These are phyloP conservation scores for Agrypnia vestita DNA, from an alignment of 1,140 invertebrate species.

Conservation along the genomic window DNA sequence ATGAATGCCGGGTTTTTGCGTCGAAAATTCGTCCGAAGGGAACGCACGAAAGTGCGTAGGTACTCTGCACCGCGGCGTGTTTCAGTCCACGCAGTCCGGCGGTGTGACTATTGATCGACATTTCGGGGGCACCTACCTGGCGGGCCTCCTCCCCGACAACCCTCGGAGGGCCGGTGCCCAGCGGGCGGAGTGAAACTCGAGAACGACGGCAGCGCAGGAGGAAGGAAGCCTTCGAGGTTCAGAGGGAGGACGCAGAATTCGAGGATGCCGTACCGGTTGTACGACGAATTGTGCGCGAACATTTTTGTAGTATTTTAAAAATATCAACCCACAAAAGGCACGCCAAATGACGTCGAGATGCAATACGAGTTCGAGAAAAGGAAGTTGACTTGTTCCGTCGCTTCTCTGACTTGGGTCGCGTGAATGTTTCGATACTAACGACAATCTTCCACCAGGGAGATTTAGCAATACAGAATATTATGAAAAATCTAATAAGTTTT, in stretches of 20 bases:
- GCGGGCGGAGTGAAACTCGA: conserved; percentile 17
- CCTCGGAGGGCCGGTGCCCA: not conserved
- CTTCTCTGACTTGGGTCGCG: too few species aligned
- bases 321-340: too few species aligned
- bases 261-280: not conserved
- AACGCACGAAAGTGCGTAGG: conserved; percentile 7
- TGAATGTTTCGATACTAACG: too few species aligned
- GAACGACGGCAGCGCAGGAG: conserved; percentile 19
- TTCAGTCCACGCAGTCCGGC: conserved; percentile 24
- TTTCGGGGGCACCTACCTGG: conserved; percentile 20
- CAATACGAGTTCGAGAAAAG: too few species aligned
- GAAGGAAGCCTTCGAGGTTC: conserved; percentile 25
- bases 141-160: not conserved
- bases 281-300: not conserved
- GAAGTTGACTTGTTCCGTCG: too few species aligned
- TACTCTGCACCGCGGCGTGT: not conserved
- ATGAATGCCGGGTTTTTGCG: conserved; percentile 20
- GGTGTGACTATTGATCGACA: conserved; percentile 12
- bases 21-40: not conserved
- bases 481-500: too few species aligned
- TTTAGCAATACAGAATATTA: too few species aligned
- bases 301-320: too few species aligned
- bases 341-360: too few species aligned
- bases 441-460: too few species aligned
- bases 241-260: not conserved